Percentiles rank a stretch among this genome's conserved stretches.
Evolutionary conservation across 2,797 vertebrate species (phyloP).

Genomic region (Diglossa cyanea): DNA sequence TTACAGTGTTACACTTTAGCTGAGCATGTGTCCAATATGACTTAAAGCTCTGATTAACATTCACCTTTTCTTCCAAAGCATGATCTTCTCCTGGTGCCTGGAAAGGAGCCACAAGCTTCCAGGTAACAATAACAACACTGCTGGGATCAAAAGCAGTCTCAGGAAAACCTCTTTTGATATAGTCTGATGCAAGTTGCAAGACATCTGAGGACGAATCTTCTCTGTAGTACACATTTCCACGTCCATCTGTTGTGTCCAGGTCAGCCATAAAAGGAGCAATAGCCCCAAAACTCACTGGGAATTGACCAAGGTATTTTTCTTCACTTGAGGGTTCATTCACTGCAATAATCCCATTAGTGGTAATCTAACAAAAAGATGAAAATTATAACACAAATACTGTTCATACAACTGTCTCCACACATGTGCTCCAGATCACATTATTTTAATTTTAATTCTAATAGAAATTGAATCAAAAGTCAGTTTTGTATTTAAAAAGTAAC

Average conservation of each 20-base stretch:
- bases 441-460: not conserved
- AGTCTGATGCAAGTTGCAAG: conserved; percentile 72
- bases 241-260: conserved; percentile 83
- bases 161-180: conserved; percentile 84
- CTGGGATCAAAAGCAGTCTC: conserved; percentile 76
- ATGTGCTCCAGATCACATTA: not conserved
- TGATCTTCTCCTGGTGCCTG: conserved; percentile 60
- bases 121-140: conserved; percentile 83
- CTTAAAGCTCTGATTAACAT: not conserved
- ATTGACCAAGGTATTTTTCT: conserved; percentile 80
- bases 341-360: conserved; percentile 89
- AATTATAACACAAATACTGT: not conserved
- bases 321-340: conserved; percentile 76
- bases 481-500: not conserved
- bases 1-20: not conserved
- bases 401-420: not conserved
- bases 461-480: not conserved
- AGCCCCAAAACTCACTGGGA: conserved; percentile 83
- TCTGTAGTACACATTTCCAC: conserved; percentile 84
- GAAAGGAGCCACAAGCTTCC: conserved; percentile 80
- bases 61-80: conserved; percentile 77
- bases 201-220: conserved; percentile 80
- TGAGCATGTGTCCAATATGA: accelerated
- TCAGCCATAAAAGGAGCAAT: conserved; percentile 87
- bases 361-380: conserved; percentile 76